Evolutionary conservation across 2,888 invertebrate species (phyloP), one percentile per base, ranked within the genome.

Genomic region (Athripsodes cinereus): DNA sequence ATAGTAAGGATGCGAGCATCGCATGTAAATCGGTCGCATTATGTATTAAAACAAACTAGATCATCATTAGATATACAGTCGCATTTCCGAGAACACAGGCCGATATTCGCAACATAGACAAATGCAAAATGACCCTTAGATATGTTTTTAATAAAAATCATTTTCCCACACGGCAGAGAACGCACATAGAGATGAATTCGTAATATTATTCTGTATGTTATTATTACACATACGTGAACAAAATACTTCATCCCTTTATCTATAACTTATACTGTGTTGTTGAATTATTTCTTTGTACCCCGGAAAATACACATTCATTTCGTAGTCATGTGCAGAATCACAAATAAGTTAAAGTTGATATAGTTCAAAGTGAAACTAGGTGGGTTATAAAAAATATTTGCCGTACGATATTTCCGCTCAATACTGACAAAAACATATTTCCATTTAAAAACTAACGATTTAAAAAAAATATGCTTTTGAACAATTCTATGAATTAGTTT

Each of bases 21-120:
- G 59, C 57, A 62, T 62, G 62, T 60, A 62, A 62, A 62, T 62
- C 62, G 58, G 54, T 26, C 52, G 49, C 60, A 62, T 61, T 61
- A 61, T 61, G 61, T 61, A 61, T 61, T 58, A 58, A 61, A 61
- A 59, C 61, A 61, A 56, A 40, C 56, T 60, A 60, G 62, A 62
- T 61, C 59, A 59, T 40, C 52, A 57, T 59, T 61, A 61, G 61
- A 61, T 61, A 58, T 61, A 48, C 61, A 47, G 49, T 35, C 26
- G 44, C 26, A 47, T 51, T 46, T 54, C 55, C 47, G 51, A 55
- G 55, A 55, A 34, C 21, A 40, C 55, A 21, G 34, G 26, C 50
- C 22, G 50, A 48, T 48, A 48, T 40, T 34, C 16, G 46, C 51
- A n/a, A n/a, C n/a, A 20, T 16, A 48, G 44, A 51, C 51, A 56